A percentile compares a stretch with the other conserved stretches of the same genome.
These are phyloP conservation scores for Chrysogorgia sp. DNA, from an alignment of 92 coral and sea anemone species.

Conservation along the genomic window DNA sequence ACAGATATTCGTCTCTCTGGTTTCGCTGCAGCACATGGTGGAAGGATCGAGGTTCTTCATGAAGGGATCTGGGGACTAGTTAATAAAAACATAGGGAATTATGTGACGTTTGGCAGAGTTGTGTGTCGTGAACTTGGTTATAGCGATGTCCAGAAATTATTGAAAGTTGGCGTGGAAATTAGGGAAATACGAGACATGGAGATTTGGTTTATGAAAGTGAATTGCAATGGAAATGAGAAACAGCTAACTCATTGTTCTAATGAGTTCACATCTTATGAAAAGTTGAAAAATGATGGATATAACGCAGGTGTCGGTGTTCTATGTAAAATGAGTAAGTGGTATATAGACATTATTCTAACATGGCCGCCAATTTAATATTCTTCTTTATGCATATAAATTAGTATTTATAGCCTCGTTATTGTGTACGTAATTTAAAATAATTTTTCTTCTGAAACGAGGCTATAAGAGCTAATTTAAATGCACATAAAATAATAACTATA, in stretches of 20 bases:
- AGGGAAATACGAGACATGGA: not conserved
- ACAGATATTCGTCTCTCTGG: conserved; percentile 5
- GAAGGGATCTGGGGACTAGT: conserved; percentile 17
- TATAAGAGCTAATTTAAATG: no score
- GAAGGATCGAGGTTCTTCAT: conserved; percentile 14
- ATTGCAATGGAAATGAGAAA: conserved; percentile 13
- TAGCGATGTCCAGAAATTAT: not conserved
- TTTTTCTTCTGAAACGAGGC: no score
- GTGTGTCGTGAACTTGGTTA: conserved; percentile 28
- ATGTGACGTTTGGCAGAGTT: not conserved
- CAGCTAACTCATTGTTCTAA: not conserved
- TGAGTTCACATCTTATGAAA: not conserved
- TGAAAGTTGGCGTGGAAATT: not conserved
- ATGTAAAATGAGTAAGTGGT: conserved; percentile 21
- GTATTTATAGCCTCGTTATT: not conserved
- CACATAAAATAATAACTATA: no score
- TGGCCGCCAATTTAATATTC: no score
- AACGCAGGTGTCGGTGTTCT: conserved; percentile 11
- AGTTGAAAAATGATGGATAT: not conserved
- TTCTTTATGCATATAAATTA: no score
- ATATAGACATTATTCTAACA: no score
- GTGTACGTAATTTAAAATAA: no score
- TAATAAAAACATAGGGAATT: not conserved
- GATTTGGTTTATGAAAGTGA: not conserved
- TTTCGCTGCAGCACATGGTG: not conserved